A percentile compares a stretch with the other conserved stretches of the same genome.
Evolutionary conservation across 2,888 invertebrate genomes (phyloP).

Genomic region (Ypsolopha sequella): DNA sequence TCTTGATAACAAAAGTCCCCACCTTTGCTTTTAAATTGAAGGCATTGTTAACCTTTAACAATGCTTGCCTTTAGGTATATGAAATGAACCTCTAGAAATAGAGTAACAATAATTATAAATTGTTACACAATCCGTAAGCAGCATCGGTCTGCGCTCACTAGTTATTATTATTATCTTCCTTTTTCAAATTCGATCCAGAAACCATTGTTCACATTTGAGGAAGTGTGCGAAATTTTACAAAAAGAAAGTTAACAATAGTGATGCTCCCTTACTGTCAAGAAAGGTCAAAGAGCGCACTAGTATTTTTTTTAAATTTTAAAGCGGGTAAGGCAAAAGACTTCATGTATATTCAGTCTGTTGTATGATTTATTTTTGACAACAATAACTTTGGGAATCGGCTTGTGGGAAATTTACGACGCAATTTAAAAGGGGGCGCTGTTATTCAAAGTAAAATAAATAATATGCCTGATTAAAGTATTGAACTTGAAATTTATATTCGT

Average conservation of each 20-base stretch:
- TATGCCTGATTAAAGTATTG: constrained; percentile 36
- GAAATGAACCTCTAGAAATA: constrained; percentile 22
- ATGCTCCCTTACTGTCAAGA: constrained; percentile 20
- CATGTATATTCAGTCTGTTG: constrained; percentile 33
- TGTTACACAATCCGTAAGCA: constrained; percentile 56
- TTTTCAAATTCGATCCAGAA: constrained; percentile 8
- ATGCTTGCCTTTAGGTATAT: constrained; percentile 27
- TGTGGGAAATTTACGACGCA: constrained; percentile 65
- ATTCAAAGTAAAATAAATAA: not conserved
- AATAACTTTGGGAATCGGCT: constrained; percentile 36
- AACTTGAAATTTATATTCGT: constrained; percentile 3
- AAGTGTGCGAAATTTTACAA: constrained; percentile 46
- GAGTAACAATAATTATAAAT: constrained; percentile 40
- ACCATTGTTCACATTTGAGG: constrained; percentile 38
- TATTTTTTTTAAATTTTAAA: constrained; percentile 41
- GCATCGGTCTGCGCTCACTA: constrained; percentile 21
- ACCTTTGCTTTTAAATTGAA: constrained; percentile 22
- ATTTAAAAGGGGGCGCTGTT: constrained; percentile 43
- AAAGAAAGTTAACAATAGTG: constrained; percentile 19
- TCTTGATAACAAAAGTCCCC: not conserved
- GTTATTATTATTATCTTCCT: constrained; percentile 7
- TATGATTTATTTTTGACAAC: constrained; percentile 64
- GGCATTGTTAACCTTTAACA: constrained; percentile 43
- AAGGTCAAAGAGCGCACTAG: constrained; percentile 39
- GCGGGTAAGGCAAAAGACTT: not conserved